A percentile compares a stretch with the other conserved stretches of the same genome.
Conservation (phyloP, 2,113 vertebrate species). For the Nothobranchius furzeri region DNA sequence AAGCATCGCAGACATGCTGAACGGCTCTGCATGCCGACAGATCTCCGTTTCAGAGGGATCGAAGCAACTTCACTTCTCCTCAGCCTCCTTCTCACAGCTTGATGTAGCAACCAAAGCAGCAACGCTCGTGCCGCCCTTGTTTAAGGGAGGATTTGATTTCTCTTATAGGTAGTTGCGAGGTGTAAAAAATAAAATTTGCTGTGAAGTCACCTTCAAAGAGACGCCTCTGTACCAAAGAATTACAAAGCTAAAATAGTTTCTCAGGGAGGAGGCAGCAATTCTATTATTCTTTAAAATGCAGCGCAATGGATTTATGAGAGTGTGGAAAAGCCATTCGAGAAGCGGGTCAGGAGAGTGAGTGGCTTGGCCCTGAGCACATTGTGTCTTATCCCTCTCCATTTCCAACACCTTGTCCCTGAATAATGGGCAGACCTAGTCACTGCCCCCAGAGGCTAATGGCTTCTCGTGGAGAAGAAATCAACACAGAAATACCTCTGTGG, state of each 20-base stretch:
- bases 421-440: constrained; percentile 76
- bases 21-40: constrained; percentile 15
- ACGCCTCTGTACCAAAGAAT: constrained; percentile 73
- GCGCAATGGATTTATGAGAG: constrained; percentile 76
- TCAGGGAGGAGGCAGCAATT: constrained; percentile 72
- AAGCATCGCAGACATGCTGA: constrained; percentile 30
- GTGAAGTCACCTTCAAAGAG: constrained; percentile 83
- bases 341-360: constrained; percentile 75
- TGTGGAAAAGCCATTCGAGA: constrained; percentile 81
- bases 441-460: constrained; percentile 77
- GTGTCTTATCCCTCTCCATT: constrained; percentile 81
- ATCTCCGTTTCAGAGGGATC: constrained; percentile 24
- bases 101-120: constrained; percentile 49
- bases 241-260: constrained; percentile 81
- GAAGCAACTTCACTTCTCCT: constrained; percentile 21
- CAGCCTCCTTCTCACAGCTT: constrained; percentile 32
- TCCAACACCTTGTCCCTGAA: constrained; percentile 78
- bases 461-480: constrained; percentile 75
- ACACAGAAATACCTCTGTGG: constrained; percentile 68
- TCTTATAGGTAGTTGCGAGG: constrained; percentile 61
- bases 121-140: constrained; percentile 41
- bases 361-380: constrained; percentile 76
- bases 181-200: constrained; percentile 66
- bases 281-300: constrained; percentile 85
- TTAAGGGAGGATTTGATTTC: constrained; percentile 70